Evolutionary conservation across 2,888 invertebrate species (phyloP), one percentile per base, ranked within the genome.

Genomic region (Dryomyza anilis): DNA sequence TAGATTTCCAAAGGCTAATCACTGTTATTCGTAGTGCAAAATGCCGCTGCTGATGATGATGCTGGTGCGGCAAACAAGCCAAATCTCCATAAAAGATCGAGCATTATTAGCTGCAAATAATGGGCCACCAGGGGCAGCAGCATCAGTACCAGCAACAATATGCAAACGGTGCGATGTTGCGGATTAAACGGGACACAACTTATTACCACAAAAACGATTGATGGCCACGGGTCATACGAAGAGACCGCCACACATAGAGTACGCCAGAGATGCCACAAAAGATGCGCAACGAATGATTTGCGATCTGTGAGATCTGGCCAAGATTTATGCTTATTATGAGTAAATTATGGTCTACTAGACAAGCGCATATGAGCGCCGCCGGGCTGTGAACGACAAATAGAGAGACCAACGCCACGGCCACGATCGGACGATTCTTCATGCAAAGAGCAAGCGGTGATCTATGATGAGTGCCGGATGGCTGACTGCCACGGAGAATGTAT

Each of bases 251-350:
- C 39, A 30, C 55, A 21, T 14, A n/a, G 21, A 19, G 23, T 14
- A 39, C 6, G 25, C 21, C 14, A 16, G 39, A 12, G 36, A 19
- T 29, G 45, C 27, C n/a, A 19, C 55, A 16, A 1, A 19, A 55
- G 27, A 23, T 36, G 36, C 30, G 21, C 21, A 48, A 33, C 36
- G 23, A 57, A 43, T 43, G 43, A 57, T 39, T 48, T 48, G 59
- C 46, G 48, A 48, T 59, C 59, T 33, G 45, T 23, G 29, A 29
- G 43, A 60, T 60, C 48, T 50, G 52, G 27, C 23, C 36, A 39
- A 61, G 61, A 43, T 61, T 52, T 52, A 53, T 53, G 36, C 36
- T 61, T 52, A 39, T 61, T 52, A 52, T 61, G 52, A 52, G 50
- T 53, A 61, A 52, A 61, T 61, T 52, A 61, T 61, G 50, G 60